Evolutionary conservation across 2,797 vertebrate genomes (phyloP), one percentile per base, ranked within the genome.

Genomic region (Morelia viridis): DNA sequence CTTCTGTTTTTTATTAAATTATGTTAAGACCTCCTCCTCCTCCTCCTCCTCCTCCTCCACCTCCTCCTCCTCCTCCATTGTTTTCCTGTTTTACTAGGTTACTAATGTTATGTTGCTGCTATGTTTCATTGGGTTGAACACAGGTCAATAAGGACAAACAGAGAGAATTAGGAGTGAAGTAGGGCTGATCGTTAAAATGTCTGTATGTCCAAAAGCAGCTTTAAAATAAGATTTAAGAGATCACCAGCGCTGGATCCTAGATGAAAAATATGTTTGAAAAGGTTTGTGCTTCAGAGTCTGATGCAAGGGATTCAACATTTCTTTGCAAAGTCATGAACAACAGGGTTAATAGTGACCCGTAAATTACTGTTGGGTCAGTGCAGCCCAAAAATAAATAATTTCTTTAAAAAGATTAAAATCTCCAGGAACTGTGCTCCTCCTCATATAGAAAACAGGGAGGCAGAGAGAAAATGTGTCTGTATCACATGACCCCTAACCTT

Each of bases 401-500:
- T 24, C 24, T 71, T 65, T 1, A 24, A 86, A 91, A 94, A 95
- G 35, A 1, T 93, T 94, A 94, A 91, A 91, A 96, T 94, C 92
- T 93, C 88, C 83, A 53, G 50, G 92, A 92, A 92, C 93, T 89
- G 92, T 95, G 96, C 92, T 31, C 90, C 95, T 96, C 97, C 96
- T 97, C 95, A 96, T 91, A 94, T 90, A 95, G 96, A 94, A 96
- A 97, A 95, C 96, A 96, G 95, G 95, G 35, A 95, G 94, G 9
- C 28, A 19, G 58, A 46, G 46, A 9, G 6, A 56, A 86, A 76
- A 94, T 91, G 92, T 35, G 85, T 96, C 93, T 95, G 92, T 94
- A 96, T 96, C 96, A 96, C 84, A 89, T 95, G 94, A 96, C 96
- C 96, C 93, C 93, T 95, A 96, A 97, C 95, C 97, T 96, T 95